Evolutionary conservation across 1,140 invertebrate species (phyloP), one percentile per base, ranked within the genome.

Genomic region (Halesus radiatus): DNA sequence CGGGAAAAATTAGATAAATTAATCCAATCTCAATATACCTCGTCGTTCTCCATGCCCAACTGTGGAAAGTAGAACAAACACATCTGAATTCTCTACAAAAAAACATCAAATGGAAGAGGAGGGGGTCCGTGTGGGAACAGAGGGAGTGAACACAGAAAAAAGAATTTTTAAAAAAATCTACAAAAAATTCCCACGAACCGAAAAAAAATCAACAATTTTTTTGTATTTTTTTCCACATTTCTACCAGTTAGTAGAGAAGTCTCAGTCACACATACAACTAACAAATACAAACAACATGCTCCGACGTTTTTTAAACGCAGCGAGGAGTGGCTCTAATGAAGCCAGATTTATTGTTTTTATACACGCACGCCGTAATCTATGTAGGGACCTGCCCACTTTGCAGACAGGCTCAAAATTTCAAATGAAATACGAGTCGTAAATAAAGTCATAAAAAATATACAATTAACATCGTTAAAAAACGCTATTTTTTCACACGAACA

Each of bases 11-110:
- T 74, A 78, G 52, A 53, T 83, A 83, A 83, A 76, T 79, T 76
- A 83, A 80, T 80, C 79, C 64, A 81, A 83, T 83, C 76, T 78
- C 83, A 76, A 88, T 89, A 93, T 95, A 94, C 94, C 94, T 95
- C 94, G 91, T 95, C 94, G 92, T 94, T 94, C 92, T 94, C 94
- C 94, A 94, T 93, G 93, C 93, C 94, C 93, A 94, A 94, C 94
- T 95, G 94, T 91, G 92, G 90, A 92, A 92, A 90, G 90, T 87
- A 80, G 50, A 78, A 78, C 50, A 78, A 83, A 78, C 80, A 83
- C 74, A 83, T 81, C 82, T 81, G 80, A 81, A 81, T 81, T 10
- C 18, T 66, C 79, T 77, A 80, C 75, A 70, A 72, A 60, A 60
- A 79, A 79, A 66, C 76, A 68, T 66, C 62, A 68, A 78, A 64